These are phyloP conservation scores for Spinibarbus caldwelli DNA, from an alignment of 2,797 vertebrate species.

Conservation along the genomic window DNA sequence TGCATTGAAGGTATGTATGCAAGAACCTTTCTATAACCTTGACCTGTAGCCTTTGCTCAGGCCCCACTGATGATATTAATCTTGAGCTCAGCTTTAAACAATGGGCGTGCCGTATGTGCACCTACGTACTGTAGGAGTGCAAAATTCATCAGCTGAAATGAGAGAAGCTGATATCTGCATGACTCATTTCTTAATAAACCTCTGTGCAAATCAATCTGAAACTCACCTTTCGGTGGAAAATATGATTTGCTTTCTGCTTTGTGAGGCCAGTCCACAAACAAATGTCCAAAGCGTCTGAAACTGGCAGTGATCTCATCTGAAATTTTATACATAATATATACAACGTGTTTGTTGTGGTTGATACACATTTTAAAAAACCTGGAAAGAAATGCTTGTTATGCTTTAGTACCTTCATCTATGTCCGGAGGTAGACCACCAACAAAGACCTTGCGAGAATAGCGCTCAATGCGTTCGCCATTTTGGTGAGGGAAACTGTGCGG, in stretches of 20 bases:
- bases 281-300: conserved; percentile 97
- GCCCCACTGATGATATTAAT: neutral
- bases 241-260: conserved; percentile 99
- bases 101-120: no score
- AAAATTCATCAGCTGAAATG: neutral
- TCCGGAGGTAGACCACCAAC: conserved; percentile 97
- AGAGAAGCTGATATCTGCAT: neutral
- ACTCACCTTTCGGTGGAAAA: conserved; percentile 97
- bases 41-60: neutral
- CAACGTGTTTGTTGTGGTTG: neutral
- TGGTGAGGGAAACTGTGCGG: conserved; percentile 97
- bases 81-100: conserved; percentile 14
- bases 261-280: conserved; percentile 99
- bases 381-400: neutral
- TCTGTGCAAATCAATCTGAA: neutral
- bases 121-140: neutral
- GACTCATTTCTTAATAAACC: neutral
- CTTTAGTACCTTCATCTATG: conserved; percentile 92
- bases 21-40: neutral
- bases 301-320: conserved; percentile 99
- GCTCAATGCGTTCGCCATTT: conserved; percentile 95
- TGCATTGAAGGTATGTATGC: neutral
- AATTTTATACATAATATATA: conserved; percentile 16
- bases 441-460: conserved; percentile 97
- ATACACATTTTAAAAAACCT: neutral